phyloP scores from a whole-genome alignment of 2,113 vertebrate genomes.

The Probosciger aterrimus region DNA sequence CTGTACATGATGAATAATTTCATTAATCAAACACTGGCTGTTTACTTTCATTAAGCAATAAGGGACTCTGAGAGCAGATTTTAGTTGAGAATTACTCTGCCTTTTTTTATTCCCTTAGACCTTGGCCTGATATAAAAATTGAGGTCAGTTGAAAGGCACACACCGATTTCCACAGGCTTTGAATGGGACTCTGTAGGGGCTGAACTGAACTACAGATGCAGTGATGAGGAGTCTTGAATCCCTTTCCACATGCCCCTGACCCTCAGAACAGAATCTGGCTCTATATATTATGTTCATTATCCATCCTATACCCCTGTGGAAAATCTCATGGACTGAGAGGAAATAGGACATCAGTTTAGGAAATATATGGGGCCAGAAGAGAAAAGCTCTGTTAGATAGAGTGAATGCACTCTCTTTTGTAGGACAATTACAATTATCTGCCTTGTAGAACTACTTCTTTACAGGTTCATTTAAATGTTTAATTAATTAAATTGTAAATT shows the following conservation, averaged over 20 bases:
- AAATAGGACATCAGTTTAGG: not conserved
- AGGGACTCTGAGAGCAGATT: not conserved
- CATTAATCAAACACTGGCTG: not conserved
- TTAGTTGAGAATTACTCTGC: not conserved
- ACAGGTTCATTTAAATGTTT: not conserved
- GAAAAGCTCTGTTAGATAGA: not conserved
- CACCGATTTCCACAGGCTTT: not conserved
- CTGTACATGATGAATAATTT: not conserved
- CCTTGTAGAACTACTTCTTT: not conserved
- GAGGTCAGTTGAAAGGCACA: not conserved
- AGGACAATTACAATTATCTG: not conserved
- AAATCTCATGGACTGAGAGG: not conserved
- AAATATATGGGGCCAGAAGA: not conserved
- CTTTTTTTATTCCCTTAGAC: not conserved
- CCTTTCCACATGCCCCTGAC: not conserved
- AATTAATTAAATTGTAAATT: not conserved
- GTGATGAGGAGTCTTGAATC: not conserved
- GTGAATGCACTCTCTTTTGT: not conserved
- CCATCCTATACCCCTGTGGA: not conserved
- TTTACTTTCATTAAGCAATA: not conserved
- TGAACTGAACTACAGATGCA: not conserved
- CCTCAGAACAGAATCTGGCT: not conserved
- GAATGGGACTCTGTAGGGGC: not conserved
- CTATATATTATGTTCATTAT: not conserved
- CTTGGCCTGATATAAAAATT: not conserved